Evolutionary conservation across 2,888 invertebrate species (phyloP).

Genomic region (Drosophila percnosoma): DNA sequence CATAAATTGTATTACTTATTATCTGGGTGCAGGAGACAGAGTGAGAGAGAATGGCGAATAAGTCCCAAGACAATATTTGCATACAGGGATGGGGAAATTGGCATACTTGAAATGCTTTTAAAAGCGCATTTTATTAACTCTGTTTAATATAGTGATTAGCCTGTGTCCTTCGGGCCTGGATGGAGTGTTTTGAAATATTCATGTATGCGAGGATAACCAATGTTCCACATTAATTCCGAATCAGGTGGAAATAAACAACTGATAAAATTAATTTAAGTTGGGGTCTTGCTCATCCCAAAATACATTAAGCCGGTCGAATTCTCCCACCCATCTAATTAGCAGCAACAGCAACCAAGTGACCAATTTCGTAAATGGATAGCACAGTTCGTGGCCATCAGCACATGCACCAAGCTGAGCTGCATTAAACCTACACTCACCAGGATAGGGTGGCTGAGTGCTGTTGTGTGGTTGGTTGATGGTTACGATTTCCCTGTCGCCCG

Average conservation of each 20-base stretch:
- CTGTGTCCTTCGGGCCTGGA: neutral
- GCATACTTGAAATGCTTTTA: slow-evolving; percentile 41
- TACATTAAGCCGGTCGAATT: neutral
- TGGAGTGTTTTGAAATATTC: slow-evolving; percentile 29
- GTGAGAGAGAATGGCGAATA: slow-evolving; percentile 2
- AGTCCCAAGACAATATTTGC: slow-evolving; percentile 14
- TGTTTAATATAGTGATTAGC: slow-evolving; percentile 44
- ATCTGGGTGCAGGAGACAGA: neutral
- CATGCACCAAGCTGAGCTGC: slow-evolving; percentile 5
- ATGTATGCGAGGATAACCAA: slow-evolving; percentile 4
- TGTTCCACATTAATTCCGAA: neutral
- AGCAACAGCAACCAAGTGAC: slow-evolving; percentile 19
- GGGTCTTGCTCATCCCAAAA: neutral
- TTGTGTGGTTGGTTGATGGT: slow-evolving; percentile 1
- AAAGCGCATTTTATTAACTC: slow-evolving; percentile 55
- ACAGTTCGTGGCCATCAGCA: neutral
- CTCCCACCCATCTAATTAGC: slow-evolving; percentile 37
- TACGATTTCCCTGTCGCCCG: slow-evolving; percentile 10
- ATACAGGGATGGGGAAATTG: slow-evolving; percentile 10
- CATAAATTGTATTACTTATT: slow-evolving; percentile 54
- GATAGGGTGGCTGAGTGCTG: slow-evolving; percentile 8
- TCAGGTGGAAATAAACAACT: slow-evolving; percentile 5
- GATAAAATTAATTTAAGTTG: neutral
- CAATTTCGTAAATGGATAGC: slow-evolving; percentile 32
- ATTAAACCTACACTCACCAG: slow-evolving; percentile 13